Percentiles rank a stretch among this genome's conserved stretches.
phyloP scores from a whole-genome alignment of 2,113 vertebrate species.

The Rhineura floridana region DNA sequence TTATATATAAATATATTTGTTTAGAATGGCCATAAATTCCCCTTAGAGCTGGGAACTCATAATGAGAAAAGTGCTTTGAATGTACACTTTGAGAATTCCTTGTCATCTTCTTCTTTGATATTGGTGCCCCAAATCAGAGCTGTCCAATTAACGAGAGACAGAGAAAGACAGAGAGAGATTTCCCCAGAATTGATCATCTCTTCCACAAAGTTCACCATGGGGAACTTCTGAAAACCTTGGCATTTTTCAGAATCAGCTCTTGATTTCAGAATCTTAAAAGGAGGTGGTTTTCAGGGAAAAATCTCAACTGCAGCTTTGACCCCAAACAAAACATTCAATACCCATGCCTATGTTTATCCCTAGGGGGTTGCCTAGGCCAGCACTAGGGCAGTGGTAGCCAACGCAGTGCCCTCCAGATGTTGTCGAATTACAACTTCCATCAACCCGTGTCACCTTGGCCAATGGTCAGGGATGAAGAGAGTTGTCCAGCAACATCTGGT shows the following conservation, averaged over 20 bases:
- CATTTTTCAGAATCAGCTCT: background rate
- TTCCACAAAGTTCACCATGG: background rate
- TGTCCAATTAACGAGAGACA: too few relatives aligned
- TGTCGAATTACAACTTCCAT: too few relatives aligned
- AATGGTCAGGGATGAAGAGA: too few relatives aligned
- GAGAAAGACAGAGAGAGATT: too few relatives aligned
- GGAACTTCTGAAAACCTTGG: too few relatives aligned
- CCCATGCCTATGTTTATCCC: background rate
- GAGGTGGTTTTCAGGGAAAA: background rate
- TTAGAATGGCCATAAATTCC: background rate
- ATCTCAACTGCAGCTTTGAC: background rate
- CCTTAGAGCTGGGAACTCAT: background rate
- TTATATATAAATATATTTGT: too few relatives aligned
- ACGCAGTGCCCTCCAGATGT: too few relatives aligned
- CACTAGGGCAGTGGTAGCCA: too few relatives aligned
- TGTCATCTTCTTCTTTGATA: background rate
- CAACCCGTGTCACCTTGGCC: too few relatives aligned
- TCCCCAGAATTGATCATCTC: background rate
- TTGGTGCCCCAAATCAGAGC: background rate
- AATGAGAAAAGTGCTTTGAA: background rate
- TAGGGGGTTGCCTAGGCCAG: background rate
- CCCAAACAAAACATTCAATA: background rate
- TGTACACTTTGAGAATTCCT: background rate
- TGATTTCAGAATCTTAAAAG: background rate
- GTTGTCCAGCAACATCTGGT: too few relatives aligned